These are phyloP conservation scores for Chelidonichthys spinosus DNA, from an alignment of 2,797 vertebrate genomes.

Conservation along the genomic window DNA sequence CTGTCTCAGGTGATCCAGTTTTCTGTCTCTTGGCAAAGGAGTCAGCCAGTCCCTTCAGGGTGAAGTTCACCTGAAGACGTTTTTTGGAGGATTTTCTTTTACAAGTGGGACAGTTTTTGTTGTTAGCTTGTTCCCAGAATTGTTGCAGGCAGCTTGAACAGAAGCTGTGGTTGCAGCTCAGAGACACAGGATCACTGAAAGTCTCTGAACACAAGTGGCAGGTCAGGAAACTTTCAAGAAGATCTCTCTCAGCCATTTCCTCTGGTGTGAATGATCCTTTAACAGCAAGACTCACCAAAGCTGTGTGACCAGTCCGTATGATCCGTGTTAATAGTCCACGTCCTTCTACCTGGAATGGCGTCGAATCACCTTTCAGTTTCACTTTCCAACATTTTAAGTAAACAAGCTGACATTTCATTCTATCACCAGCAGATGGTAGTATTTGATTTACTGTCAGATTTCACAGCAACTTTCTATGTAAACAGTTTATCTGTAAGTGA, in stretches of 20 bases:
- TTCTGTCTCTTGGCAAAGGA: slow-evolving; percentile 10
- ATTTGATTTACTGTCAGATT: background rate
- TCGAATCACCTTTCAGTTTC: background rate
- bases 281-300: background rate
- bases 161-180: slow-evolving; percentile 83
- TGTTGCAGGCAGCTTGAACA: slow-evolving; percentile 78
- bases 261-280: background rate
- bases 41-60: slow-evolving; percentile 37
- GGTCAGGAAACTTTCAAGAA: background rate
- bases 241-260: background rate
- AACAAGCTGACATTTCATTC: background rate
- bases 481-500: too few species aligned
- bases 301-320: background rate
- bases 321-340: background rate
- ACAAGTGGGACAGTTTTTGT: slow-evolving; percentile 44
- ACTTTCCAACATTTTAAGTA: background rate
- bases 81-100: slow-evolving; percentile 16
- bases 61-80: rapidly evolving
- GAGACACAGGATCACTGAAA: slow-evolving; percentile 6
- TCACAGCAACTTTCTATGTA: background rate
- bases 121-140: slow-evolving; percentile 69
- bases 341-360: background rate
- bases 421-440: slow-evolving; percentile 1
- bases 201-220: slow-evolving; percentile 7
- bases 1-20: background rate